phyloP scores from a whole-genome alignment of 2,113 vertebrate genomes.

The Clarias macrocephalus region DNA sequence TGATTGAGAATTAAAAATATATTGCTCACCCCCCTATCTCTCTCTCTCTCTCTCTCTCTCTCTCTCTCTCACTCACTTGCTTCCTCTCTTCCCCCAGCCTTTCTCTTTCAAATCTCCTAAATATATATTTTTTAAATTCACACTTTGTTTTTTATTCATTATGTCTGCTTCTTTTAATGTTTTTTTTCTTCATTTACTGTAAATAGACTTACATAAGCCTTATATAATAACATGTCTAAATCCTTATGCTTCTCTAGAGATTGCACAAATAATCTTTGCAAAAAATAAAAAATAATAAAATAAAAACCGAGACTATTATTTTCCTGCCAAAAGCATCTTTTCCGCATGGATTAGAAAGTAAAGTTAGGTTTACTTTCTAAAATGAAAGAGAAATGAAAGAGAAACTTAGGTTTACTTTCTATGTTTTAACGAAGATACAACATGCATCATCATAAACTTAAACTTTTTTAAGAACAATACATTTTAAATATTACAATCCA shows the following conservation, averaged over 20 bases:
- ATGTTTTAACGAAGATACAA: background rate
- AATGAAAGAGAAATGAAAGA: too few species aligned
- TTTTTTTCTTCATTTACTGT: background rate
- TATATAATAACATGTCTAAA: background rate
- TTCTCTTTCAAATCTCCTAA: background rate
- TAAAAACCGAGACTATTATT: background rate
- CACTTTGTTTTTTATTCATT: background rate
- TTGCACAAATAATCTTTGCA: background rate
- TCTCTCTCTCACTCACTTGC: background rate
- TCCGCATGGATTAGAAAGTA: background rate
- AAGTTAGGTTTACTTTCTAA: background rate
- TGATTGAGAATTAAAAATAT: conserved; percentile 73
- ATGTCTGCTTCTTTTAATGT: background rate
- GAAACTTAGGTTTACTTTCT: background rate
- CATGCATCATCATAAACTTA: background rate
- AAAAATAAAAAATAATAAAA: background rate
- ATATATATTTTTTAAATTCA: too few species aligned
- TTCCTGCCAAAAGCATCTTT: background rate
- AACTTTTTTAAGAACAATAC: background rate
- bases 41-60: background rate
- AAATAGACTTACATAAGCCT: background rate
- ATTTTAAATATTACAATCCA: background rate
- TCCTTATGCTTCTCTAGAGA: background rate
- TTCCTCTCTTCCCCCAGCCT: background rate
- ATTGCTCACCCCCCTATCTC: conserved; percentile 13